Evolutionary conservation across 2,113 vertebrate genomes (phyloP), one percentile per base, ranked within the genome.

Genomic region (Loxodonta africana): DNA sequence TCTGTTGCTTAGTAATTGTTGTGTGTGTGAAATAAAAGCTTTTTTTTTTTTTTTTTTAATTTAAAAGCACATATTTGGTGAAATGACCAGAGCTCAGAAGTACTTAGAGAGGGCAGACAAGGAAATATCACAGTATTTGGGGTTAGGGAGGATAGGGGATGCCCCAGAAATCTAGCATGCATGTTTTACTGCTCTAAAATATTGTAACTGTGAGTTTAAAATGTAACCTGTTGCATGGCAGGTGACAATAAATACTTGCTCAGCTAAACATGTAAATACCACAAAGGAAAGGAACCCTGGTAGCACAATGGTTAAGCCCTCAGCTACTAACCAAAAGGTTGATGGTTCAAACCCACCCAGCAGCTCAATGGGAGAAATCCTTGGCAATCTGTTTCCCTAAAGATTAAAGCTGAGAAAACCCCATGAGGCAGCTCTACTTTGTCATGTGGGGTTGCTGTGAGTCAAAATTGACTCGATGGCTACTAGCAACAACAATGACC

Each of bases 1-100:
- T 97, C 94, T 95, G 78, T 97, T 98, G 63, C 44, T 95, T 93
- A 89, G 78, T 93, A 81, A 74, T 88, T 95, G 63, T 60, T 88
- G 33, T 48, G 41, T 85, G 23, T 90, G 77, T 60, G 86, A 28
- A 93, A 93, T 91, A 60, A 71, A 88, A 60, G 67, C 30, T 15
- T 57, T 8, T 63, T 57, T 11, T 57, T 57, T 11, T 57, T 57
- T 11, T 57, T 57, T 11, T 57, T 57, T 8, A 62, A 23, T 51
- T 62, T 33, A 74, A 73, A 89, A 78, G 37, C 46, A 80, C 69
- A 4, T 76, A 17, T 17, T 60, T 57, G 85, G 60, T 41, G 83
- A 77, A 88, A 83, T 71, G 10, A 53, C 23, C 15, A 26, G 28
- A 71, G 17, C 28, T 44, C 23, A 85, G 76, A 95, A 89, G 62